These are phyloP conservation scores for Monopis laevigella DNA, from an alignment of 2,888 invertebrate species.

Conservation along the genomic window DNA sequence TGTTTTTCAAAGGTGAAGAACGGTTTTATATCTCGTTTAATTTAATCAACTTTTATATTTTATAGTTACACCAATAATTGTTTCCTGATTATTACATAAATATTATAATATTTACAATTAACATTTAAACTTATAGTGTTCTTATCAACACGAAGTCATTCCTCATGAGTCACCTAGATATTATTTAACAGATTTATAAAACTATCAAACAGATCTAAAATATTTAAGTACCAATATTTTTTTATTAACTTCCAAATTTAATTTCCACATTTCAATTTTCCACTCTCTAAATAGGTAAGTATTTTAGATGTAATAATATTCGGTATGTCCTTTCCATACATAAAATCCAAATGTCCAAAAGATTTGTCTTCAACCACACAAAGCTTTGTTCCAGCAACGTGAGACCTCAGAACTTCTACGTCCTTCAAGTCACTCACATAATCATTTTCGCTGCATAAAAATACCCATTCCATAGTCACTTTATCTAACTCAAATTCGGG, in stretches of 20 bases:
- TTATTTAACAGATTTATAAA: no score
- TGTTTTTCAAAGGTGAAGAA: constrained; percentile 1
- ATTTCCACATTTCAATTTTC: no score
- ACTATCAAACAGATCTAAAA: background rate
- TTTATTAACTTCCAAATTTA: background rate
- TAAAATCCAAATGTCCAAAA: background rate
- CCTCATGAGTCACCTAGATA: no score
- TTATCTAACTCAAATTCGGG: constrained; percentile 44
- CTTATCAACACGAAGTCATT: no score
- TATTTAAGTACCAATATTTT: background rate
- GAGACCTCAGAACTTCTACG: constrained; percentile 58
- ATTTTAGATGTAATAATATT: background rate
- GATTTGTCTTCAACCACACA: background rate
- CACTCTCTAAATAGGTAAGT: background rate
- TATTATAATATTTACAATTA: no score
- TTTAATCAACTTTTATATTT: no score
- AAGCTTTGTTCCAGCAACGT: constrained; percentile 46
- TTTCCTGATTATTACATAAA: no score
- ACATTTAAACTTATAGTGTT: no score
- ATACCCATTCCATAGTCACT: constrained; percentile 44
- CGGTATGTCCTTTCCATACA: constrained; percentile 1
- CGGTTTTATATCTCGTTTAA: no score
- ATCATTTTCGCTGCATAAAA: constrained; percentile 67
- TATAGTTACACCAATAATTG: no score
- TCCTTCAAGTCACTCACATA: constrained; percentile 71